A percentile compares a stretch with the other conserved stretches of the same genome.
Conservation (phyloP, 2,113 vertebrate genomes). For the Microtus richardsoni region DNA sequence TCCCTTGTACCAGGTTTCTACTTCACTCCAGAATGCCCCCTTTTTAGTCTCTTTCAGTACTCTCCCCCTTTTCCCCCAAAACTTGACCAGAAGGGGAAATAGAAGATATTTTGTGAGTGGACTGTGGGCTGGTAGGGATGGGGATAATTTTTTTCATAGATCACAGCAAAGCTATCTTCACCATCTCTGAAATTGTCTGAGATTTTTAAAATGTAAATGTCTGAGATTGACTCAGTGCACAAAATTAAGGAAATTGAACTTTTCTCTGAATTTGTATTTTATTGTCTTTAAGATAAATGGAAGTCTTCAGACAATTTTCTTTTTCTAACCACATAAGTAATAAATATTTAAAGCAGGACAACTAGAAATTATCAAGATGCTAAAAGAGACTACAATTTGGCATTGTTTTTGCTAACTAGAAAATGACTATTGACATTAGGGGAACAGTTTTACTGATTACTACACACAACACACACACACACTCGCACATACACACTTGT, state of each 20-base stretch:
- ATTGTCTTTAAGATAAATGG: background rate
- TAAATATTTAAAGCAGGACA: background rate
- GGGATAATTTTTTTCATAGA: background rate
- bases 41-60: background rate
- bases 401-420: background rate
- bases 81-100: background rate
- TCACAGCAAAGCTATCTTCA: background rate
- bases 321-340: background rate
- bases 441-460: background rate
- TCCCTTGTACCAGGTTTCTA: background rate
- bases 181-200: background rate
- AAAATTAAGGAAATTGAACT: background rate
- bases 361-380: background rate
- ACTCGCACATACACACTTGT: background rate
- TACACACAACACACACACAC: background rate
- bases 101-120: background rate
- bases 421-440: background rate
- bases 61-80: background rate
- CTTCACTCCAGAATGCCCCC: background rate
- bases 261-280: slow-evolving; percentile 33
- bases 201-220: slow-evolving; percentile 2
- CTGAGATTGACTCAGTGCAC: background rate
- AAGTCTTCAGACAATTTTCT: slow-evolving; percentile 1
- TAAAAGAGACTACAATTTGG: slow-evolving; percentile 16
- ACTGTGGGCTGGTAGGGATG: background rate